Evolutionary conservation across 2,888 invertebrate genomes (phyloP), one percentile per base, ranked within the genome.

Genomic region (Protodeltote pygarga): DNA sequence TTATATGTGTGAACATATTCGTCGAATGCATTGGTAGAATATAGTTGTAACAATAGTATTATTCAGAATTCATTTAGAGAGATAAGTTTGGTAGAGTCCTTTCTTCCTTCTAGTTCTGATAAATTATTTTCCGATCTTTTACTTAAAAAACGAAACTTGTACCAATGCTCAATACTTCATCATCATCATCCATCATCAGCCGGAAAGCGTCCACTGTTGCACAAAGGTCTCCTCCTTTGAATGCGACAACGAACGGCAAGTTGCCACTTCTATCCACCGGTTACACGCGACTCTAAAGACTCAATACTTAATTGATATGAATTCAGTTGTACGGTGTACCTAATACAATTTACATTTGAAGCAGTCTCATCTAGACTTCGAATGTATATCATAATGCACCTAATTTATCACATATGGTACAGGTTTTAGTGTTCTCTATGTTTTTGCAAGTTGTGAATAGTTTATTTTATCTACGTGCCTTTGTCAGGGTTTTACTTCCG

Each of bases 401-500:
- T 14, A 17, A 27, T 28, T 44, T 27, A 1, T 6, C 5, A 28
- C 11, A 4, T 2, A 3, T 2, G 13, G 17, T 5, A n/a, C 11
- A n/a, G 3, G 3, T 21, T 19, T 28, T 13, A 4, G 14, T 32
- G 17, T 9, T 23, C 16, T 20, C 5, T 28, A 20, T 21, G 13
- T 14, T 4, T 20, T 3, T 14, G 9, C 6, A 13, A 11, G 16
- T 15, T 28, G 6, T 28, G 27, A 11, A 8, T 13, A 13, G 5
- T 19, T 27, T n/a, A 15, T 21, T 3, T 9, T 34, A 14, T 5
- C 2, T 28, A 13, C 5, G 8, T 23, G 13, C 15, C 32, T 33
- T 35, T 38, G 29, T 50, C 35, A 42, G 10, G 41, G 3, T 34
- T 13, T 9, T 11, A 34, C 34, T 48, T 53, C 6, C 9, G n/a